phyloP scores from a whole-genome alignment of 2,113 vertebrate genomes.

The Stigmatopora argus region DNA sequence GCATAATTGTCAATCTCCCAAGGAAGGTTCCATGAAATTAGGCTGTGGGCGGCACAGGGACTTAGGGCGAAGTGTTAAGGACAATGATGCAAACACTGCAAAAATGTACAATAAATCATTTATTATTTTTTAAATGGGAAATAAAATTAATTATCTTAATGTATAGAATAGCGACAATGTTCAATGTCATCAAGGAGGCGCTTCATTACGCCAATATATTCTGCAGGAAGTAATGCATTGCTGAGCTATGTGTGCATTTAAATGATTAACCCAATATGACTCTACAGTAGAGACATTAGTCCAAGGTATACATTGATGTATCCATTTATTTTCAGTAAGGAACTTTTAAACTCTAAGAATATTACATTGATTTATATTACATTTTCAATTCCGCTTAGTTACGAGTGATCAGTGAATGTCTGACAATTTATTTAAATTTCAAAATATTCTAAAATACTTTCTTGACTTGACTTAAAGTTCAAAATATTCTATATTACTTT shows the following conservation, averaged over 20 bases:
- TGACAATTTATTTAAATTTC: no score
- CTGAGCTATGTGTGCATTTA: no score
- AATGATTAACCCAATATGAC: not conserved
- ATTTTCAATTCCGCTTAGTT: no score
- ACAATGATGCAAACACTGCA: conserved; percentile 5
- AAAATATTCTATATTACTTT: no score
- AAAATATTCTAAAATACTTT: no score
- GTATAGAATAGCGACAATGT: not conserved
- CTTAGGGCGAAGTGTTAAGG: conserved; percentile 3
- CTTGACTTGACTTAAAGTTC: no score
- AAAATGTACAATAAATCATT: not conserved
- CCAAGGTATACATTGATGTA: no score
- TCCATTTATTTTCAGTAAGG: no score
- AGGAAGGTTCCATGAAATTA: conserved; percentile 66
- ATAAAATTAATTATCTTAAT: not conserved
- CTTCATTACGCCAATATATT: not conserved
- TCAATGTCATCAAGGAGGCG: not conserved
- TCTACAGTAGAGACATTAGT: not conserved
- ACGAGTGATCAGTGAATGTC: no score
- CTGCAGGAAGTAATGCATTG: not conserved
- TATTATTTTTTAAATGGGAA: not conserved
- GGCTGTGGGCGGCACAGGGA: conserved; percentile 33
- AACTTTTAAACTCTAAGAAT: no score
- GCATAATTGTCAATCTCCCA: conserved; percentile 59
- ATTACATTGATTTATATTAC: no score